Evolutionary conservation across 2,888 invertebrate genomes (phyloP).

Genomic region (Muschampia plurimacula): DNA sequence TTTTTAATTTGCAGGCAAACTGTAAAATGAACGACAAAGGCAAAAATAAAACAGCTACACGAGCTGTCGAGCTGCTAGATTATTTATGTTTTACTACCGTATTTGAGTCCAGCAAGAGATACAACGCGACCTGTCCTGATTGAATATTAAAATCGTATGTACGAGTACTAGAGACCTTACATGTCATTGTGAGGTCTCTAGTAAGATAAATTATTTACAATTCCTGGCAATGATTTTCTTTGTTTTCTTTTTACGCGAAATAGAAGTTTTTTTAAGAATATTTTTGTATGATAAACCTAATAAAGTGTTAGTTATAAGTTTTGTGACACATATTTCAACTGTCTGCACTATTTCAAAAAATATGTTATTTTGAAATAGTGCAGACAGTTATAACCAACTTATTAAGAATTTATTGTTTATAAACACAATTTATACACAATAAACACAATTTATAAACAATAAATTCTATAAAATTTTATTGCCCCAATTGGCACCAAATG

Average conservation of each 20-base stretch:
- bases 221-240: neutral
- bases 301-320: neutral
- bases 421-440: no score
- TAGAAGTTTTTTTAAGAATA: neutral
- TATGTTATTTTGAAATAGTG: no score
- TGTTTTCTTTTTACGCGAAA: neutral
- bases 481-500: no score
- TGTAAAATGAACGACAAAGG: neutral
- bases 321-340: no score
- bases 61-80: neutral
- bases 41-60: neutral
- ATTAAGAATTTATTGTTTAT: no score
- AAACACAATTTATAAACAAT: no score
- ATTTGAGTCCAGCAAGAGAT: slow-evolving; percentile 72
- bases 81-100: slow-evolving; percentile 64
- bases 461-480: no score
- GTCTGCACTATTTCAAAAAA: no score
- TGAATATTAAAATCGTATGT: slow-evolving; percentile 66
- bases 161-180: slow-evolving; percentile 14
- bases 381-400: no score
- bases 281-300: neutral
- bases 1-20: neutral
- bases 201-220: slow-evolving; percentile 4
- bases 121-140: slow-evolving; percentile 72
- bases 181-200: slow-evolving; percentile 20